Base-by-base conservation (phyloP, 2,888 invertebrate species). In the Tenthredo scrophulariae region DNA sequence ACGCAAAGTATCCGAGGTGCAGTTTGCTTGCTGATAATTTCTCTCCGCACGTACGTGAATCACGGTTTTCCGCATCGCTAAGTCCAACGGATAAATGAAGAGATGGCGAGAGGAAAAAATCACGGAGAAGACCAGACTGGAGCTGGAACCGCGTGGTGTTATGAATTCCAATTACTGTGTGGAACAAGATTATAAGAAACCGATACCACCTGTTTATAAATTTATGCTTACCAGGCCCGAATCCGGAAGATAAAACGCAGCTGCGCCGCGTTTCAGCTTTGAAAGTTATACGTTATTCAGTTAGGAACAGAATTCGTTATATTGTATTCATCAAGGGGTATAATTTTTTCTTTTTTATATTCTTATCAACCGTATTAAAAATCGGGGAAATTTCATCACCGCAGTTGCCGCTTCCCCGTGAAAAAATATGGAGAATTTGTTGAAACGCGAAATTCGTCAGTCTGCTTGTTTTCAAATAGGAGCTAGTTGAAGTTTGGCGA, bases 171-270 rank as follows among this genome's bases (percentile, higher is more conserved):
- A 72, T 72, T 72, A 72, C 40, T 72, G n/a, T 22, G 43, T 22
- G 15, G n/a, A 72, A 72, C 72, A 72, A 72, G 72, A 72, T 40
- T 72, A 72, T 72, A 72, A 72, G 43, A 72, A 72, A 72, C 72
- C 72, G 43, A 72, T 72, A 72, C 37, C 72, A 72, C 72, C 40
- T 72, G 72, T 43, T 72, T 43, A 72, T 72, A 72, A 72, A 72
- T 72, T 43, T 62, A 62, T 62, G 22, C 22, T 62, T 26, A 4
- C 62, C 10, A 22, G 10, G 26, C 62, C 10, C 13, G 26, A 62
- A 62, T 62, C 62, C 62, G 26, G 62, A 62, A 62, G 62, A 62
- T 26, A 62, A 26, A 13, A 62, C 62, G 62, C 62, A 62, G 62
- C 26, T 62, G 62, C 13, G 26, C 13, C 26, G 26, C 10, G 26